Evolutionary conservation across 2,888 invertebrate species (phyloP).

Genomic region (Cantharis nigra): DNA sequence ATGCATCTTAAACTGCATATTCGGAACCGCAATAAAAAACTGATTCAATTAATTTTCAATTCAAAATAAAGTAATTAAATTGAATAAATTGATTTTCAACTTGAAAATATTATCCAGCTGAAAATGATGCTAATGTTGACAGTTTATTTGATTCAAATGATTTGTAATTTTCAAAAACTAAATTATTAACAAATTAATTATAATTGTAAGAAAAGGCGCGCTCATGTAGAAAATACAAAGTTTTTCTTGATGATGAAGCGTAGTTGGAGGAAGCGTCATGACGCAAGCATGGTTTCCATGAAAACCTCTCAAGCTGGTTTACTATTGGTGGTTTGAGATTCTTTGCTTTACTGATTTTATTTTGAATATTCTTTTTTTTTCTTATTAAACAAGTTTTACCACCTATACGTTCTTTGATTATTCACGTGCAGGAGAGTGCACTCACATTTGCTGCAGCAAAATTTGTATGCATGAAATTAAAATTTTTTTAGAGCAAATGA

Average conservation of each 20-base stretch:
- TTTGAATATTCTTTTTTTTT: constrained; percentile 34
- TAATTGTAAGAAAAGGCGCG: constrained; percentile 5
- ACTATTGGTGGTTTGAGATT: constrained; percentile 34
- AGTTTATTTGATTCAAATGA: not conserved
- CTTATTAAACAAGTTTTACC: constrained; percentile 38
- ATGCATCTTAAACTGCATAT: no score
- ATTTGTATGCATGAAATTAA: not conserved
- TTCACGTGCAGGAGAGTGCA: constrained; percentile 31
- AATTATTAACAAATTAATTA: not conserved
- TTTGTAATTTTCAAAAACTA: not conserved
- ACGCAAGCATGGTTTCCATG: constrained; percentile 33
- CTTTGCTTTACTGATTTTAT: constrained; percentile 34
- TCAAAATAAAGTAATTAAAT: not conserved
- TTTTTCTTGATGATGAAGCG: constrained; percentile 8
- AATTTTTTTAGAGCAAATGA: not conserved
- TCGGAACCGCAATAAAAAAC: no score
- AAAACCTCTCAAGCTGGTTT: constrained; percentile 23
- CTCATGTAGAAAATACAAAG: constrained; percentile 5
- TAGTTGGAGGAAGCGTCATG: constrained; percentile 33
- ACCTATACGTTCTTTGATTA: constrained; percentile 39
- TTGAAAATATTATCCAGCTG: no score
- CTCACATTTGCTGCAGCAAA: not conserved
- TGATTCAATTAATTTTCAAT: no score
- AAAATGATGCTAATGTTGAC: not conserved
- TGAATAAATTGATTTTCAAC: not conserved